Evolutionary conservation across 2,888 invertebrate genomes (phyloP).

Genomic region (Parascotia fuliginaria): DNA sequence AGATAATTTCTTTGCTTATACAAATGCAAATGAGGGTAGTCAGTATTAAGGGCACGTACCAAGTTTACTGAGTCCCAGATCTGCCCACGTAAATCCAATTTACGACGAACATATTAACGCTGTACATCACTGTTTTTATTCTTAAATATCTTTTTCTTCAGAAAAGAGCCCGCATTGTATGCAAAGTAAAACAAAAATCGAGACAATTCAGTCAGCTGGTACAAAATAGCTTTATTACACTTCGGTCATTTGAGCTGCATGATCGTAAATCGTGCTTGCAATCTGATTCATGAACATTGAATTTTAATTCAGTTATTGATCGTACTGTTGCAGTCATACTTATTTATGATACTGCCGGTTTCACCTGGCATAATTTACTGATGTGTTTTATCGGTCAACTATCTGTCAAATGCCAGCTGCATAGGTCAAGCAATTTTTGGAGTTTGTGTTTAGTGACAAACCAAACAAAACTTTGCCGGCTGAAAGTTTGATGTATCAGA

Average conservation of each 20-base stretch:
- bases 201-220: conserved; percentile 7
- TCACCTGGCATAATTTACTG: too few species aligned
- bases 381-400: too few species aligned
- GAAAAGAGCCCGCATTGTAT: conserved; percentile 1
- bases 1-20: conserved; percentile 50
- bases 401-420: too few species aligned
- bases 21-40: conserved; percentile 58
- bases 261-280: conserved; percentile 31
- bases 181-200: conserved; percentile 1
- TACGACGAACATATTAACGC: conserved; percentile 37
- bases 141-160: conserved; percentile 1
- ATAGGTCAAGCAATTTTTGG: too few species aligned
- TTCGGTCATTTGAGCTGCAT: conserved; percentile 27
- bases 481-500: too few species aligned
- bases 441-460: too few species aligned
- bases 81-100: conserved; percentile 24
- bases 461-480: too few species aligned
- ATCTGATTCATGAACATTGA: conserved; percentile 13
- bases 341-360: too few species aligned
- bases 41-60: conserved; percentile 61
- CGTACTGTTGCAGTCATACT: too few species aligned
- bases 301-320: conserved; percentile 7
- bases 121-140: conserved; percentile 36
- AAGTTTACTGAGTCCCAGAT: conserved; percentile 53
- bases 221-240: conserved; percentile 43